Conservation (phyloP, 2,113 vertebrate species). For the Pholis gunnellus region DNA sequence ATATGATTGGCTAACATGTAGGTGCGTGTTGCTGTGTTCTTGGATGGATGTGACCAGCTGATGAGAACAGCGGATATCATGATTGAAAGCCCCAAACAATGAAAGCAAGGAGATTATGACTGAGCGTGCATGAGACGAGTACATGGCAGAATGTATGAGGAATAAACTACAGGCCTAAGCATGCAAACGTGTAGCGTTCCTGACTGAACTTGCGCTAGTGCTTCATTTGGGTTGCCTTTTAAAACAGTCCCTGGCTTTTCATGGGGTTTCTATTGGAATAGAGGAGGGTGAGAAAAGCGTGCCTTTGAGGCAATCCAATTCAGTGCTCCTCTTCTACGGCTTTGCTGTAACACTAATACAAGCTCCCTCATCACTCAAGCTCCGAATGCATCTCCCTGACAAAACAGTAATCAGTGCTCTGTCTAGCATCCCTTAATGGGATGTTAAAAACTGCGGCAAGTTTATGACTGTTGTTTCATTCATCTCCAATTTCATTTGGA, state of each 20-base stretch:
- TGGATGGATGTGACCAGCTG: background rate
- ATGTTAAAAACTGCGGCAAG: conserved; percentile 41
- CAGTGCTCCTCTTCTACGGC: conserved; percentile 9
- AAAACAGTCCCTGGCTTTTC: conserved; percentile 29
- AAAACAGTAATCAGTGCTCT: conserved; percentile 48
- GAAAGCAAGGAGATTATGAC: background rate
- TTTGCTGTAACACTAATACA: conserved; percentile 52
- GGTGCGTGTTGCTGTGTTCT: background rate
- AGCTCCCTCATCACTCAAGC: conserved; percentile 43
- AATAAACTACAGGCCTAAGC: background rate
- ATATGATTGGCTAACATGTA: background rate
- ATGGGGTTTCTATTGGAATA: conserved; percentile 30
- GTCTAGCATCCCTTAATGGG: conserved; percentile 43
- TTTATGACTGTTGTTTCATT: conserved; percentile 49
- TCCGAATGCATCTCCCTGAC: conserved; percentile 26
- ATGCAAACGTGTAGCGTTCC: background rate
- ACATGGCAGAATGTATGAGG: background rate
- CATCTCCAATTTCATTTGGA: conserved; percentile 44
- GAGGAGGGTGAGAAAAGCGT: conserved; percentile 6
- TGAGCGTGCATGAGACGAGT: background rate
- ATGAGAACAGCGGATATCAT: background rate
- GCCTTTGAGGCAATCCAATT: conserved; percentile 38
- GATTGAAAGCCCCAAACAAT: background rate
- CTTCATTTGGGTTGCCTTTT: conserved; percentile 46
- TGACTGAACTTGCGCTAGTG: background rate